phyloP scores from a whole-genome alignment of 2,888 invertebrate genomes.

The Emmelina monodactyla region DNA sequence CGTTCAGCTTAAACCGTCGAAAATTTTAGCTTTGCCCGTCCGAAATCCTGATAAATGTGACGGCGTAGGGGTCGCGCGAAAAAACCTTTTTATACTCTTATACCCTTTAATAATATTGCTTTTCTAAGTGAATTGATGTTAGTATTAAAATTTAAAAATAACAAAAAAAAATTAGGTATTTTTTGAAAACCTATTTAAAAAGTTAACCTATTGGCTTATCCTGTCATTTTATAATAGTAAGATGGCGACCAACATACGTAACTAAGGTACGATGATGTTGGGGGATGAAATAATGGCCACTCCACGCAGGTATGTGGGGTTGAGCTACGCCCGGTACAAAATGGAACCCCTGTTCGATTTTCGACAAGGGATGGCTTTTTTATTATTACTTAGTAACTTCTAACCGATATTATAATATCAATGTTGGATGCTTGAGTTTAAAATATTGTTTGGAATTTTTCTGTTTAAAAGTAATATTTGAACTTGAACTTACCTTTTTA shows the following conservation, averaged over 20 bases:
- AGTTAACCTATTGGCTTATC: no score
- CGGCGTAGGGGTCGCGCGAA: slow-evolving; percentile 37
- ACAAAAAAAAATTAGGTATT: not conserved
- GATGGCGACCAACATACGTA: slow-evolving; percentile 26
- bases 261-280: slow-evolving; percentile 29
- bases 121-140: slow-evolving; percentile 24
- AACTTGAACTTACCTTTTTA: no score
- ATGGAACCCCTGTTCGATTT: slow-evolving; percentile 20
- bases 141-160: not conserved
- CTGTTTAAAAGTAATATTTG: no score
- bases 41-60: slow-evolving; percentile 73
- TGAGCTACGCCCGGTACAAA: slow-evolving; percentile 24
- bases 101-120: slow-evolving; percentile 40
- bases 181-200: no score
- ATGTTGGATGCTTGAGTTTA: no score
- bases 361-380: not conserved
- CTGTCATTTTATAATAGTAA: no score
- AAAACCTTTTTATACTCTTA: slow-evolving; percentile 38
- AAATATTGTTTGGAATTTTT: no score
- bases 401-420: no score
- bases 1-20: slow-evolving; percentile 61
- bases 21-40: slow-evolving; percentile 70
- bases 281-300: slow-evolving; percentile 46
- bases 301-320: slow-evolving; percentile 44
- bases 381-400: no score